Base-by-base conservation (phyloP, 2,797 vertebrate genomes). In the Steatocranus sp. region DNA sequence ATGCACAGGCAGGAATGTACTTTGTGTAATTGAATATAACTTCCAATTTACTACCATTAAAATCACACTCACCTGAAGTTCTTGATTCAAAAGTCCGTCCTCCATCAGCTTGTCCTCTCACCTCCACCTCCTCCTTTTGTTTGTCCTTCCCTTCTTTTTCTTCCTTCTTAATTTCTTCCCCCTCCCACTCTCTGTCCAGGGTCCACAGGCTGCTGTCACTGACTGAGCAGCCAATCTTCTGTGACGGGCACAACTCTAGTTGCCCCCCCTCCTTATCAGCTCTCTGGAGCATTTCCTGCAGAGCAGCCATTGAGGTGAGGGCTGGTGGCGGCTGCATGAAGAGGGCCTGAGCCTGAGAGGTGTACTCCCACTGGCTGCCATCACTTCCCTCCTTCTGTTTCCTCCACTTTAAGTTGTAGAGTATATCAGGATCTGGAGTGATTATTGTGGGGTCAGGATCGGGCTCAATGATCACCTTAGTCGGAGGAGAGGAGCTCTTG, bases 401-500 rank as follows among this genome's bases (percentile, higher is more conserved):
- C 77, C 96, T 95, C 96, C 96, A 97, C 90, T 94, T 97, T 70
- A 97, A 87, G 90, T 97, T 97, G 92, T 97, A 97, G 20, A 97
- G 92, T 80, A 97, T 95, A 70, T 97, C 96, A 20, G 96, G 95
- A 83, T 97, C 96, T 3, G 96, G 96, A 5, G 96, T 97, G 25
- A 96, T 85, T 25, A 96, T 81, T 3, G 81, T 91, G 17, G 96
- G 95, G 87, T 97, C 96, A 1, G 96, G 96, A 1, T 97, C 96
- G 3, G 95, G 93, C 3, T 93, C 93, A 1, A 81, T 92, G 43
- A 96, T 94, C 54, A 96, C 77, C 76, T 84, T 94, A 2, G 93
- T 93, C 5, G 80, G 85, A 2, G 80, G 94, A 38, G 83, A 94
- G 80, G 70, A 91, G 87, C 93, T 96, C 90, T 97, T 97, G 91